These are phyloP conservation scores for Heliconius ethilla DNA, from an alignment of 2,888 invertebrate species.

Conservation along the genomic window DNA sequence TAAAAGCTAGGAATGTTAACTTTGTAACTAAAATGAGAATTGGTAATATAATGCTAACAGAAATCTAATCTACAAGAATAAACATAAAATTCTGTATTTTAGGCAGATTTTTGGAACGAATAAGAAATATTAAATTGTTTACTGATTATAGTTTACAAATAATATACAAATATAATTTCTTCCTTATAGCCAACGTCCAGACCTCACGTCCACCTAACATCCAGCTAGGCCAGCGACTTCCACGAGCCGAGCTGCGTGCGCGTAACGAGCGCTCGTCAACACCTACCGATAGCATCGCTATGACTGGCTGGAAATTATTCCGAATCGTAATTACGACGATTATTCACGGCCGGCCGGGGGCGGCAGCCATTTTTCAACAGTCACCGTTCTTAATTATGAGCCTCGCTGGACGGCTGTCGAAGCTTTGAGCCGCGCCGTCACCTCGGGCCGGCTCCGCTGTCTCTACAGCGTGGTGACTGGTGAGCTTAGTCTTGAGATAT, in stretches of 20 bases:
- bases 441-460: conserved; percentile 72
- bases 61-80: too few relatives aligned
- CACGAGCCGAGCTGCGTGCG: conserved; percentile 65
- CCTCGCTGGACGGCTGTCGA: conserved; percentile 81
- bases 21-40: too few relatives aligned
- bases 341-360: conserved; percentile 83
- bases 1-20: too few relatives aligned
- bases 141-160: too few relatives aligned
- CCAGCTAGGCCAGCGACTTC: conserved; percentile 67
- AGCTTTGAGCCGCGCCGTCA: conserved; percentile 81
- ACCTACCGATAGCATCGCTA: conserved; percentile 82
- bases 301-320: conserved; percentile 83
- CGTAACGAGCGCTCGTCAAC: conserved; percentile 81
- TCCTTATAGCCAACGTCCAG: conserved; percentile 43
- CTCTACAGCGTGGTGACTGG: conserved; percentile 54
- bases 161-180: neutral
- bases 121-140: neutral
- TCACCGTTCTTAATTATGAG: conserved; percentile 83
- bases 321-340: conserved; percentile 82
- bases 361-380: conserved; percentile 82
- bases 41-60: too few relatives aligned
- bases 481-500: conserved; percentile 44
- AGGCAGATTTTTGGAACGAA: neutral
- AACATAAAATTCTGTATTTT: neutral
- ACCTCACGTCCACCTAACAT: conserved; percentile 22